Evolutionary conservation across 2,797 vertebrate genomes (phyloP), one percentile per base, ranked within the genome.

Genomic region (Phrynocephalus guinanensis): DNA sequence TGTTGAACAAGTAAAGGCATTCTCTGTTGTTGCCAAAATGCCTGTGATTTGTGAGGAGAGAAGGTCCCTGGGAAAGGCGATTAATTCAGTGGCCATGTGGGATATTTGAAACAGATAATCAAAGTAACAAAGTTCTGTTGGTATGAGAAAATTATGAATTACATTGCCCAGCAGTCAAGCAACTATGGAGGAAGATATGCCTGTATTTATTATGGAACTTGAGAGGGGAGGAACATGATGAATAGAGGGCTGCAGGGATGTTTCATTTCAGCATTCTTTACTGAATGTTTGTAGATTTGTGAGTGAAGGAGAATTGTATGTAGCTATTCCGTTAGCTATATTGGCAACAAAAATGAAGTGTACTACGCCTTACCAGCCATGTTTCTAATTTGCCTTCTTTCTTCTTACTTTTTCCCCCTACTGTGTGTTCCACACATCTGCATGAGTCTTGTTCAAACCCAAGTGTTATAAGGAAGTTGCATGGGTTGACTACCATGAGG

Each of bases 211-310:
- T 82, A 30, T 56, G 60, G 85, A 86, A 79, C 22, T 68, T 3
- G 56, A 8, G 5, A 16, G 68, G 56, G 33, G 11, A 48, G 81
- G 84, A 91, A n/a, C 0, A 5, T 30, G 77, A 87, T 86, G 92
- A 86, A 83, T 38, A 66, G 28, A 16, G 8, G 33, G 85, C 56
- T 87, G 83, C 90, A 93, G 90, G 88, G 38, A 89, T 90, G 79
- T 66, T 60, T 91, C 82, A 28, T 75, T 91, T 63, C 72, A 52
- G 87, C 15, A 90, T 91, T 91, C 67, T 92, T 73, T 84, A 80
- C 82, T 56, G 60, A 86, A 79, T 30, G 86, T 68, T 77, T 83
- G 79, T 87, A 44, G 80, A 87, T 78, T 87, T 75, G 86, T 80
- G 82, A 76, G n/a, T 81, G 87, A 76, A 76, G 30, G 30, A 56